A percentile compares a stretch with the other conserved stretches of the same genome.
Conservation (phyloP, 2,888 invertebrate genomes). For the Zhengitettix transpicula region DNA sequence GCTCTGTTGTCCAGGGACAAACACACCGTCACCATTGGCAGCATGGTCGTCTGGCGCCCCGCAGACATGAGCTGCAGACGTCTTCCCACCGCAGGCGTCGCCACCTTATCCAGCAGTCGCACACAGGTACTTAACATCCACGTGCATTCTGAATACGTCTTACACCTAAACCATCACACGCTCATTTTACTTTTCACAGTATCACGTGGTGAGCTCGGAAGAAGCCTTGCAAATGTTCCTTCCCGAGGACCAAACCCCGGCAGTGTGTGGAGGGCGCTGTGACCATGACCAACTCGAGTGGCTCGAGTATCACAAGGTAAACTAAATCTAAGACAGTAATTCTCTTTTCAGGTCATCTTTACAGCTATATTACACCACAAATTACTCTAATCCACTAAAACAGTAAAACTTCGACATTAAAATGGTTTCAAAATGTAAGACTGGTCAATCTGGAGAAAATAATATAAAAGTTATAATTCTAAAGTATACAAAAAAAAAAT, state of each 20-base stretch:
- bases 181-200: constrained; percentile 22
- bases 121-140: not conserved
- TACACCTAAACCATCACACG: not conserved
- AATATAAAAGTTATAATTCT: too few relatives aligned
- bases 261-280: constrained; percentile 39
- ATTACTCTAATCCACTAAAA: too few relatives aligned
- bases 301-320: constrained; percentile 58
- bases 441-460: too few relatives aligned
- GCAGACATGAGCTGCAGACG: not conserved
- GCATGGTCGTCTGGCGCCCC: constrained; percentile 10
- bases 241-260: constrained; percentile 32
- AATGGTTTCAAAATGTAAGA: too few relatives aligned
- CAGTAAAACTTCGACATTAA: too few relatives aligned
- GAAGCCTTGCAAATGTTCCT: constrained; percentile 30
- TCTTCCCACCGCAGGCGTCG: not conserved
- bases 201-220: constrained; percentile 30
- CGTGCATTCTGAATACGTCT: not conserved
- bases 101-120: not conserved
- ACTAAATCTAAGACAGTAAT: too few relatives aligned
- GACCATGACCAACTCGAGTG: constrained; percentile 54
- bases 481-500: too few relatives aligned
- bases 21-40: constrained; percentile 9
- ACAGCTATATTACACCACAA: too few relatives aligned
- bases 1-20: constrained; percentile 25
- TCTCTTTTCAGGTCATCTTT: too few relatives aligned